Evolutionary conservation across 2,797 vertebrate genomes (phyloP).

Genomic region (Epinephelus awoara): DNA sequence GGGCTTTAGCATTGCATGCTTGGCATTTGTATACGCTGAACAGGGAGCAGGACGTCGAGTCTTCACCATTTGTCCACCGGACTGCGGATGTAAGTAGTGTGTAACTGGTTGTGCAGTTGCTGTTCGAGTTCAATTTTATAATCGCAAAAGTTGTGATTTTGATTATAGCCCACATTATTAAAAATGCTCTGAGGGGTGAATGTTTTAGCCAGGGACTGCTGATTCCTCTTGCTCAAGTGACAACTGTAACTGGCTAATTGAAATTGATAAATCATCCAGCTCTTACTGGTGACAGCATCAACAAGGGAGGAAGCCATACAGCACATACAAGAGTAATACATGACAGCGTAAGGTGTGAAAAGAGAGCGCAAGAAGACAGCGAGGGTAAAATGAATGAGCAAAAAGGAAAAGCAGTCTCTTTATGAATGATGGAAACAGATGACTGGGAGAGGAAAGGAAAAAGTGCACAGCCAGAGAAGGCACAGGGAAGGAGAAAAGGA

Average conservation of each 20-base stretch:
- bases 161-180: background rate
- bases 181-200: too few relatives aligned
- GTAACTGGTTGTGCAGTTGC: background rate
- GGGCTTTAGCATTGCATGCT: slow-evolving; percentile 44
- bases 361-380: slow-evolving; percentile 18
- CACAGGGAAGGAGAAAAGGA: slow-evolving; percentile 56
- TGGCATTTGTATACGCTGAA: slow-evolving; percentile 54
- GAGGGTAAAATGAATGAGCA: slow-evolving; percentile 42
- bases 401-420: slow-evolving; percentile 29
- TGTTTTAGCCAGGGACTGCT: background rate
- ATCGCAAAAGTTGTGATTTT: slow-evolving; percentile 5
- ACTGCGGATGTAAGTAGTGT: slow-evolving; percentile 29
- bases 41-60: slow-evolving; percentile 55
- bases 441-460: slow-evolving; percentile 20
- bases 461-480: slow-evolving; percentile 39
- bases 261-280: slow-evolving; percentile 18
- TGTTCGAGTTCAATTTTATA: background rate
- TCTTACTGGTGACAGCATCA: slow-evolving; percentile 27
- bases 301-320: slow-evolving; percentile 12
- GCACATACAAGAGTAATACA: slow-evolving; percentile 20
- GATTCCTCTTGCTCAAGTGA: background rate
- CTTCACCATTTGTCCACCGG: slow-evolving; percentile 51
- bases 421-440: slow-evolving; percentile 46
- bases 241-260: background rate
- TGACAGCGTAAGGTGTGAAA: background rate